Percentiles rank a stretch among this genome's conserved stretches.
Evolutionary conservation across 2,888 invertebrate species (phyloP).

Genomic region (Halictus ligatus): DNA sequence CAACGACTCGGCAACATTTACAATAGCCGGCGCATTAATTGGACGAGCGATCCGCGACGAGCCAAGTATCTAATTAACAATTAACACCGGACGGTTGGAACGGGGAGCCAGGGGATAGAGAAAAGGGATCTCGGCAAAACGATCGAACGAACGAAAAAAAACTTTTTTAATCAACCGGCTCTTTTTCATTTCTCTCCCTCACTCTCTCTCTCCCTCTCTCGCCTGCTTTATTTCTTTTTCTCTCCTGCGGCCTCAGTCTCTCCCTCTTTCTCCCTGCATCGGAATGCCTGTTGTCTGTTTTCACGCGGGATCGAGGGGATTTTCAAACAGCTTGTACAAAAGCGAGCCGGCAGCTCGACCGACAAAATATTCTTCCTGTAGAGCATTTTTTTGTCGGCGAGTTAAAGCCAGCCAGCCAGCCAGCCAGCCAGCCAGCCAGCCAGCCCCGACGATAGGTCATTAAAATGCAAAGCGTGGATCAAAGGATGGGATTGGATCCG

Average conservation of each 20-base stretch:
- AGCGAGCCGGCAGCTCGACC: conserved; percentile 27
- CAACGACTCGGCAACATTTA: conserved; percentile 17
- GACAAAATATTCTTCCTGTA: conserved; percentile 54
- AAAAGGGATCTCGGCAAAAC: not conserved
- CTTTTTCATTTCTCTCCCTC: conserved; percentile 7
- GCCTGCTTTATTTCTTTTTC: not conserved
- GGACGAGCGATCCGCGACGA: not conserved
- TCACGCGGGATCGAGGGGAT: conserved; percentile 27
- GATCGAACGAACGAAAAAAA: conserved; percentile 13
- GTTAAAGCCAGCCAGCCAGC: conserved; percentile 59
- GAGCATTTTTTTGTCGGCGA: conserved; percentile 40
- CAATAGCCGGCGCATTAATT: conserved; percentile 30
- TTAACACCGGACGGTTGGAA: not conserved
- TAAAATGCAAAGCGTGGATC: conserved; percentile 79
- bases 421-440: conserved; percentile 53
- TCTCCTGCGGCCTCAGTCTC: not conserved
- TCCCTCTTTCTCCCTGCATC: not conserved
- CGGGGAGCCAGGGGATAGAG: not conserved
- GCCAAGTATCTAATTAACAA: conserved; percentile 46
- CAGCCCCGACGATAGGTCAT: conserved; percentile 69
- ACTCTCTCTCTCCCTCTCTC: not conserved
- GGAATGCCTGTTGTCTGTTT: conserved; percentile 39
- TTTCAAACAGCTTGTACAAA: conserved; percentile 46
- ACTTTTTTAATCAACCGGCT: conserved; percentile 28
- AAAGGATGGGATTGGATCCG: conserved; percentile 75